A percentile compares a stretch with the other conserved stretches of the same genome.
phyloP scores from a whole-genome alignment of 2,797 vertebrate species.

The Melanotaenia nigrans region DNA sequence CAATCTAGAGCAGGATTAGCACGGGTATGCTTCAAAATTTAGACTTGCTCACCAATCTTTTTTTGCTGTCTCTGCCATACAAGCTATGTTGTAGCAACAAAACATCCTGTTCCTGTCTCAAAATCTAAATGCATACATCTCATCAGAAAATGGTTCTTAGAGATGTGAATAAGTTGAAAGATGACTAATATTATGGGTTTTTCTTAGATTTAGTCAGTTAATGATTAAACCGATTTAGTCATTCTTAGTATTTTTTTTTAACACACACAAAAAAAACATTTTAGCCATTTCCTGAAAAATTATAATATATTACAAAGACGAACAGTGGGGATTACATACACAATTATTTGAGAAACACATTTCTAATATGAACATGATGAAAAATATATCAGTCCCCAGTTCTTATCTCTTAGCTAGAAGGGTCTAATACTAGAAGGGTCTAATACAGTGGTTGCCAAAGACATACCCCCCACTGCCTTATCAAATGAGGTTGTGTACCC shows the following conservation, averaged over 20 bases:
- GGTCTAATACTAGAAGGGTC: too few relatives aligned
- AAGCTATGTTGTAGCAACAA: constrained; percentile 66
- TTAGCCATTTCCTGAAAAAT: neutral
- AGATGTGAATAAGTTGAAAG: constrained; percentile 28
- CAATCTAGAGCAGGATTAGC: constrained; percentile 85
- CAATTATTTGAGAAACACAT: neutral
- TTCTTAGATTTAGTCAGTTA: constrained; percentile 29
- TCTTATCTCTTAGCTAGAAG: neutral
- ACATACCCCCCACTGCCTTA: neutral
- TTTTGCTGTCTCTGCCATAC: constrained; percentile 82
- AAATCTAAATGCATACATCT: constrained; percentile 64
- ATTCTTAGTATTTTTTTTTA: neutral
- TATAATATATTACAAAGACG: neutral
- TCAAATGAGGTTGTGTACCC: neutral
- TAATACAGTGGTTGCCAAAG: constrained; percentile 7
- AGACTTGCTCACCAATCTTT: constrained; percentile 82
- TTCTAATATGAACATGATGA: neutral
- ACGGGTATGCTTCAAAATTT: constrained; percentile 81
- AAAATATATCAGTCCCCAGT: neutral
- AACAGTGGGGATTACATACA: neutral
- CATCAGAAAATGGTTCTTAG: constrained; percentile 37
- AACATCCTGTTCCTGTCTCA: constrained; percentile 64
- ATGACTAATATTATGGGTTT: constrained; percentile 36
- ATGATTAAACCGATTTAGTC: neutral
- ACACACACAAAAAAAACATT: constrained; percentile 6